Evolutionary conservation across 2,888 invertebrate species (phyloP).

Genomic region (Papilio demoleus): DNA sequence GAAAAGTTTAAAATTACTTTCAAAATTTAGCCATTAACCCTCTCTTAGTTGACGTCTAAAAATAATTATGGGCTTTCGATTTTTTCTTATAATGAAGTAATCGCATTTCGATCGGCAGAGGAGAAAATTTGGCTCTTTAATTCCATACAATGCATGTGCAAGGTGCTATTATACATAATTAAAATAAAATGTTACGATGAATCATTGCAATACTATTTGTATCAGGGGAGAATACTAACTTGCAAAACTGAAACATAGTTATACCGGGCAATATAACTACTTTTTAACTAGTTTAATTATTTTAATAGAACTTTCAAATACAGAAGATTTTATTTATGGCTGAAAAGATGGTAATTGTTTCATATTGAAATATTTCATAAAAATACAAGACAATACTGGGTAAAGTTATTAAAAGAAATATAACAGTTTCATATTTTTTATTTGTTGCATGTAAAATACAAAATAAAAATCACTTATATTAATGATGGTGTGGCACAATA

Average conservation of each 20-base stretch:
- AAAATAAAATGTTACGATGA: not conserved
- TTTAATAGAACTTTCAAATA: too few species aligned
- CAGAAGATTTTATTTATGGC: too few species aligned
- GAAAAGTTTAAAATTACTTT: too few species aligned
- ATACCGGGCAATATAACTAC: too few species aligned
- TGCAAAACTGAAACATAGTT: too few species aligned
- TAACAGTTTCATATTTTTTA: not conserved
- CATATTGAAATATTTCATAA: not conserved
- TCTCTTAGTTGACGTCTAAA: too few species aligned
- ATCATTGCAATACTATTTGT: not conserved
- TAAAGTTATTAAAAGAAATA: not conserved
- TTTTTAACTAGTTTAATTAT: too few species aligned
- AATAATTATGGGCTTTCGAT: too few species aligned
- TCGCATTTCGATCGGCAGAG: not conserved
- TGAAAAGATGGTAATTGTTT: too few species aligned
- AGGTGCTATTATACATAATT: not conserved
- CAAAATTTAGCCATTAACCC: too few species aligned
- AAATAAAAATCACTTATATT: conserved; percentile 31
- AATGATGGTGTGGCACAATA: conserved; percentile 62
- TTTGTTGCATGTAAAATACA: not conserved
- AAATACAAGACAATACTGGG: not conserved
- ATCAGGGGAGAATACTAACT: not conserved
- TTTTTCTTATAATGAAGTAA: too few species aligned
- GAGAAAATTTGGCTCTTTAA: not conserved
- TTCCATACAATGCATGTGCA: not conserved